phyloP scores from a whole-genome alignment of 1,140 invertebrate species.

The Brachionus paranguensis region DNA sequence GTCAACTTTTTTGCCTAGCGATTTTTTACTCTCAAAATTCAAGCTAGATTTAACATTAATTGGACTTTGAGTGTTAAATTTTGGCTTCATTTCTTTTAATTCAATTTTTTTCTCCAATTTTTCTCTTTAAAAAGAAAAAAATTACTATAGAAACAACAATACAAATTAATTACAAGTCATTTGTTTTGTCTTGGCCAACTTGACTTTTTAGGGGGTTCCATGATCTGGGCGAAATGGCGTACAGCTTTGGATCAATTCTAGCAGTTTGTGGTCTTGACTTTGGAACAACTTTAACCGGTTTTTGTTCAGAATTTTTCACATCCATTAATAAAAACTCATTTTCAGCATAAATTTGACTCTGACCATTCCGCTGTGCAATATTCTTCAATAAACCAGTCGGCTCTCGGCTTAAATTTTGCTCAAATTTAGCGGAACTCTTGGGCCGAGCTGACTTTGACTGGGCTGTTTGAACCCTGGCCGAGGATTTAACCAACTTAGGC shows the following conservation, averaged over 20 bases:
- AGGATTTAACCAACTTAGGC: not conserved
- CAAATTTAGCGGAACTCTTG: not conserved
- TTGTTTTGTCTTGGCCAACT: not conserved
- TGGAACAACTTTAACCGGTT: not conserved
- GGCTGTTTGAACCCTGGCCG: not conserved
- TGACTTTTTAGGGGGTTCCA: not conserved
- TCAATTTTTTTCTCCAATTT: not conserved
- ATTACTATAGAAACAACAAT: not conserved
- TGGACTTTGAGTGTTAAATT: not conserved
- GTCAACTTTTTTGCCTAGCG: not conserved
- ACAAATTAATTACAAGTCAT: not conserved
- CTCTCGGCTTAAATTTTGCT: not conserved
- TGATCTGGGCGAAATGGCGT: not conserved
- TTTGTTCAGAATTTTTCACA: not conserved
- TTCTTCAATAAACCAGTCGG: not conserved
- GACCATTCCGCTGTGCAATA: not conserved
- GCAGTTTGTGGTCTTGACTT: conserved; percentile 4
- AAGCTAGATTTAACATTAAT: not conserved
- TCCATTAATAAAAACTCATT: not conserved
- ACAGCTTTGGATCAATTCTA: not conserved
- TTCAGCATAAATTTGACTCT: not conserved
- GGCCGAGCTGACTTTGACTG: not conserved
- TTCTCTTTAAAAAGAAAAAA: not conserved
- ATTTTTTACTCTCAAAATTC: conserved; percentile 6
- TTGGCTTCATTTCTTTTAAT: not conserved